Evolutionary conservation across 2,113 vertebrate genomes (phyloP).

Genomic region (Phainopepla nitens): DNA sequence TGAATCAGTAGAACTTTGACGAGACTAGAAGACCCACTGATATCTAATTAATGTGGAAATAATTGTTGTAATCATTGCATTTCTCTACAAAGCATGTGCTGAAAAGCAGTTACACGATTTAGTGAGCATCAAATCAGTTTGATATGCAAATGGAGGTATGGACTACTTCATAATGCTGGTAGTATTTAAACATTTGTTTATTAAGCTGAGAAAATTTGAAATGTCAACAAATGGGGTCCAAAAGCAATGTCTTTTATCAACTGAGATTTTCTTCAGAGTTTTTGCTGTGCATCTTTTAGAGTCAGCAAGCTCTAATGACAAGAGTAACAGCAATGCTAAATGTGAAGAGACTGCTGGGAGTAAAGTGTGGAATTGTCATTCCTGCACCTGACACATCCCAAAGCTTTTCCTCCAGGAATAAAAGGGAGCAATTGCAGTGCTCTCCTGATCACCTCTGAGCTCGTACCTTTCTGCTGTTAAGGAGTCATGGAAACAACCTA

Average conservation of each 20-base stretch:
- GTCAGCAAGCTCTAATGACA: background rate
- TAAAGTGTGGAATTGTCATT: background rate
- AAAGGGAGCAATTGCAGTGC: background rate
- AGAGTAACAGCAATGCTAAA: background rate
- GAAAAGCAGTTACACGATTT: background rate
- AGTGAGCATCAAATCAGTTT: slow-evolving; percentile 7
- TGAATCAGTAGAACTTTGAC: slow-evolving; percentile 15
- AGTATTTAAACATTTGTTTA: slow-evolving; percentile 15
- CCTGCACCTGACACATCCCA: background rate
- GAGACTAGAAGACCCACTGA: background rate
- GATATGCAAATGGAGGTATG: background rate
- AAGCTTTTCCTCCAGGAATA: background rate
- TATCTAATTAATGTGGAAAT: slow-evolving; percentile 34
- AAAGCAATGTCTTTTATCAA: background rate
- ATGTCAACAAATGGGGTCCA: background rate
- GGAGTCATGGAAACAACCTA: background rate
- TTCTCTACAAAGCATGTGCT: background rate
- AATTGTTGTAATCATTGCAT: background rate
- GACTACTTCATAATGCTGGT: background rate
- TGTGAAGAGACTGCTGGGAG: background rate
- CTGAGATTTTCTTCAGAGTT: background rate
- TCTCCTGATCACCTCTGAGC: background rate
- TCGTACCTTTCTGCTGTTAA: background rate
- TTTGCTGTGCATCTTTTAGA: background rate
- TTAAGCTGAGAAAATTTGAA: background rate